Conservation (phyloP, 2,113 vertebrate species). For the Gasterosteus nipponicus region DNA sequence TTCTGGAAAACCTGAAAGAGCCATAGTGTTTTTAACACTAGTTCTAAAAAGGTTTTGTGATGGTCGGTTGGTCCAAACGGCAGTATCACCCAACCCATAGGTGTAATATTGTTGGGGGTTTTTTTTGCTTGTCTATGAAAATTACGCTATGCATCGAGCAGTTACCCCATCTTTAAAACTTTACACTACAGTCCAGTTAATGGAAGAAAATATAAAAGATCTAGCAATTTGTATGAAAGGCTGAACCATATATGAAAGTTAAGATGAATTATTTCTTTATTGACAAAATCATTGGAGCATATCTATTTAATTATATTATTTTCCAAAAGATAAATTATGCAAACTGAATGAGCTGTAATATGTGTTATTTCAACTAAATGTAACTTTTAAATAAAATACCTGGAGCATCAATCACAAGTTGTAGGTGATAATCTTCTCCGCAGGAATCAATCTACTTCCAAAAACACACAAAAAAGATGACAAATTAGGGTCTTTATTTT, state of each 20-base stretch:
- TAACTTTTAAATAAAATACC: background rate
- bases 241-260: background rate
- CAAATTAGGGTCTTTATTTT: conserved; percentile 24
- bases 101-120: background rate
- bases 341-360: background rate
- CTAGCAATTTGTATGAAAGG: background rate
- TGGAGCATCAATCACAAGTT: too few species aligned
- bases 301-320: background rate
- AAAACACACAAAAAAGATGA: background rate
- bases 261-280: background rate
- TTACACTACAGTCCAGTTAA: background rate
- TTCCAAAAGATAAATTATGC: background rate
- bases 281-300: background rate
- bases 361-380: background rate
- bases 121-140: background rate
- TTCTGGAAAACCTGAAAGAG: conserved; percentile 29
- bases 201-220: background rate
- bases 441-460: background rate
- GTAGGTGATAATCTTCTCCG: background rate
- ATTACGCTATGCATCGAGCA: background rate
- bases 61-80: background rate
- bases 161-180: background rate
- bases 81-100: background rate
- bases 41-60: background rate
- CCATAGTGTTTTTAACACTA: background rate